Percentiles rank a stretch among this genome's conserved stretches.
Evolutionary conservation across 2,888 invertebrate genomes (phyloP).

Genomic region (Sminthurinus aureus): DNA sequence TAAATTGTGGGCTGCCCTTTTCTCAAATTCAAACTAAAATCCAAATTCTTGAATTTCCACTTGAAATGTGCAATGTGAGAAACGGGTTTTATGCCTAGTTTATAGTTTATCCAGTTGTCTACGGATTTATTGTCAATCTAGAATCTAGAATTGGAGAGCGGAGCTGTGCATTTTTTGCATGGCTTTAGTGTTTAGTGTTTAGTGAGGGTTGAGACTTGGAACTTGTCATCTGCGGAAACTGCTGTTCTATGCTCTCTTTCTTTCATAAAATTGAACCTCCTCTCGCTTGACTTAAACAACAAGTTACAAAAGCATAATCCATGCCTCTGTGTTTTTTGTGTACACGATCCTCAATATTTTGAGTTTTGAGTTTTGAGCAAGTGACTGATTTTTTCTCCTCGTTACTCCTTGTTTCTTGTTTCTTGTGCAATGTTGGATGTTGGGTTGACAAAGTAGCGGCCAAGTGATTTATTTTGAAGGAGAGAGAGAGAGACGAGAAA

Average conservation of each 20-base stretch:
- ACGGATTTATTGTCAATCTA: neutral
- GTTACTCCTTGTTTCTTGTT: neutral
- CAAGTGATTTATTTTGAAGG: slow-evolving; percentile 22
- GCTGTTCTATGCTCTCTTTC: too few relatives aligned
- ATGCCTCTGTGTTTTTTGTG: neutral
- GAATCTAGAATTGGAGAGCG: too few relatives aligned
- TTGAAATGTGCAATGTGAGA: too few relatives aligned
- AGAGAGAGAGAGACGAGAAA: neutral
- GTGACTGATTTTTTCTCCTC: neutral
- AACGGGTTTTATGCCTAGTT: neutral
- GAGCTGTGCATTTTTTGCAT: too few relatives aligned
- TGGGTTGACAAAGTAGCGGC: slow-evolving; percentile 13
- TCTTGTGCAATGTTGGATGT: neutral
- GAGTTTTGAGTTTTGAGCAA: too few relatives aligned
- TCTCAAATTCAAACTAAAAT: too few relatives aligned
- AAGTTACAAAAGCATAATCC: neutral
- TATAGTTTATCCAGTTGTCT: neutral
- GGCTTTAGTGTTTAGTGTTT: too few relatives aligned
- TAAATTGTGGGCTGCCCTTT: too few relatives aligned
- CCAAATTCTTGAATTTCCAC: too few relatives aligned
- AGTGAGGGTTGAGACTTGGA: neutral
- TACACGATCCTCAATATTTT: too few relatives aligned
- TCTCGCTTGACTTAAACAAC: too few relatives aligned
- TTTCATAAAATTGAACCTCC: too few relatives aligned
- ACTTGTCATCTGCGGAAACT: neutral